Conservation (phyloP, 2,797 vertebrate species). For the Sarcoramphus papa region DNA sequence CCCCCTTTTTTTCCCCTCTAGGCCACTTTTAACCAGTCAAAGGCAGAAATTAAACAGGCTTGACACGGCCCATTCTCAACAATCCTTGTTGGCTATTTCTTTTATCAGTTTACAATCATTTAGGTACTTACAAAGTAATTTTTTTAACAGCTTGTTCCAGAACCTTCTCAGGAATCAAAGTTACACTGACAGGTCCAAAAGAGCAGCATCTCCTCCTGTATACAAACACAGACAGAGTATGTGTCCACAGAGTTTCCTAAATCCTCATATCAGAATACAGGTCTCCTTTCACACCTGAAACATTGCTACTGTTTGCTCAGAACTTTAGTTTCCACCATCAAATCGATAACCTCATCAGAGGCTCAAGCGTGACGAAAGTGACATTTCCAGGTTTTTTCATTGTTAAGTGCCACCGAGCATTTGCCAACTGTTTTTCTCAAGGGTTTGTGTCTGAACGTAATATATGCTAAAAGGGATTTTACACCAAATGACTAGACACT, state of each 20-base stretch:
- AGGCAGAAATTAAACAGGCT: neutral
- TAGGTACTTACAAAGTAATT: neutral
- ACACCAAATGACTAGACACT: neutral
- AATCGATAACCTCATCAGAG: neutral
- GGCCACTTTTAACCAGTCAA: neutral
- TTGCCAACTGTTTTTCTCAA: neutral
- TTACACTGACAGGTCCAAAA: neutral
- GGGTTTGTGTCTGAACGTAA: neutral
- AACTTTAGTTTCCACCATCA: neutral
- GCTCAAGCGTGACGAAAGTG: neutral
- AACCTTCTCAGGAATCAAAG: neutral
- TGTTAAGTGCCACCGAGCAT: neutral
- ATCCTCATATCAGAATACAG: neutral
- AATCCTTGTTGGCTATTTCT: neutral
- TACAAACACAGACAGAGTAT: neutral
- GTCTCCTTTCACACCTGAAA: neutral
- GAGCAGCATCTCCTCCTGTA: neutral
- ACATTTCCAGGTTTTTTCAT: neutral
- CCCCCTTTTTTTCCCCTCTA: neutral
- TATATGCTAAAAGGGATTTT: neutral
- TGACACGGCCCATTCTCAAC: neutral
- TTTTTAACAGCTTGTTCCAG: neutral
- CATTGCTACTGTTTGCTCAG: neutral
- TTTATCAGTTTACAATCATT: neutral
- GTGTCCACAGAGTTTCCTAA: neutral